phyloP scores from a whole-genome alignment of 2,888 invertebrate species.

The Metopia argyrocephala region DNA sequence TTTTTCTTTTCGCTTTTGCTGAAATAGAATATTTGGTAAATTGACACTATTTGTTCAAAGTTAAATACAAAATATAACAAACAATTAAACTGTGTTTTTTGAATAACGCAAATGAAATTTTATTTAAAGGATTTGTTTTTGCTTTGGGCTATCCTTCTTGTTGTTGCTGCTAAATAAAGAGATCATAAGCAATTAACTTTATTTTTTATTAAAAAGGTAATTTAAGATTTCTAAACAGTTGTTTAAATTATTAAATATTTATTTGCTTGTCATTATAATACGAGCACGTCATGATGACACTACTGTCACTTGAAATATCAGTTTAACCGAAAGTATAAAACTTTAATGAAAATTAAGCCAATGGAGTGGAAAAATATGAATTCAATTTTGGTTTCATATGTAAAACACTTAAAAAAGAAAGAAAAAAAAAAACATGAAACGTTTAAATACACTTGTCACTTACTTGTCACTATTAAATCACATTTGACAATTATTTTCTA shows the following conservation, averaged over 20 bases:
- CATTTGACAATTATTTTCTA: conserved; percentile 21
- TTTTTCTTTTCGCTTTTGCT: conserved; percentile 7
- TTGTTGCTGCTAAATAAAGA: conserved; percentile 13
- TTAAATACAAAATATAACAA: conserved; percentile 40
- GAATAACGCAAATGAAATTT: conserved; percentile 5
- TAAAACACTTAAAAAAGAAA: background rate
- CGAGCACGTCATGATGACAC: conserved; percentile 21
- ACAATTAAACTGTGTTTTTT: conserved; percentile 35
- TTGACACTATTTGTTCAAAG: conserved; percentile 53
- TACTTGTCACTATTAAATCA: conserved; percentile 57
- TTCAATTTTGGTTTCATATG: conserved; percentile 19
- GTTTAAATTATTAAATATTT: conserved; percentile 56
- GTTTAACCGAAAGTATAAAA: no score
- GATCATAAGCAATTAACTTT: conserved; percentile 59
- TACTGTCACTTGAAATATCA: conserved; percentile 30
- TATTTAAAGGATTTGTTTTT: background rate
- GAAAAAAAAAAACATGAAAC: conserved; percentile 32
- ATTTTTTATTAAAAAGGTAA: conserved; percentile 45
- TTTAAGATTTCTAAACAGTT: conserved; percentile 61
- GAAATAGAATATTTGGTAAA: conserved; percentile 41
- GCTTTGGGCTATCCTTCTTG: no score
- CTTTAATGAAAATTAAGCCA: conserved; percentile 47
- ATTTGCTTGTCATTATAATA: conserved; percentile 21
- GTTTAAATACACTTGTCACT: conserved; percentile 55
- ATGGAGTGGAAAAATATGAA: conserved; percentile 42